phyloP scores from a whole-genome alignment of 1,140 invertebrate genomes.

The Phthorimaea operculella region DNA sequence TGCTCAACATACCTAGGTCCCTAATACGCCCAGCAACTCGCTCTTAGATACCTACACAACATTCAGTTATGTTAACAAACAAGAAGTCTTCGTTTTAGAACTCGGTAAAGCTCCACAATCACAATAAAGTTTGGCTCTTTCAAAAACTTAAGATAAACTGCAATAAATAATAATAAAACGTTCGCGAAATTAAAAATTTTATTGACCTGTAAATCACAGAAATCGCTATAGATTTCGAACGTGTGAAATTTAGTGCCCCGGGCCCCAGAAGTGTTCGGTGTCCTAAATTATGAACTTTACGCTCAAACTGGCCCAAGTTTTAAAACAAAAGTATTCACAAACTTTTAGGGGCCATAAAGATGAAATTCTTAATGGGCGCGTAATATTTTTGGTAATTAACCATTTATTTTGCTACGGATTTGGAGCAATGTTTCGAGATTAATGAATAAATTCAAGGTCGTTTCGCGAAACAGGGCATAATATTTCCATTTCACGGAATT shows the following conservation, averaged over 20 bases:
- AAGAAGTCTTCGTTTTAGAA: too few species aligned
- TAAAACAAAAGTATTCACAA: constrained; percentile 20
- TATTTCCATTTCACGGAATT: too few species aligned
- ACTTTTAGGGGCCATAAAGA: constrained; percentile 6
- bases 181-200: constrained; percentile 27
- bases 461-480: too few species aligned
- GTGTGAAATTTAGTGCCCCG: constrained; percentile 18
- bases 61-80: too few species aligned
- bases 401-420: neutral
- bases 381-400: constrained; percentile 1
- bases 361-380: constrained; percentile 10
- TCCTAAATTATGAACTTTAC: constrained; percentile 21
- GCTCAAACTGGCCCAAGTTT: neutral
- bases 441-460: too few species aligned
- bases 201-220: constrained; percentile 26
- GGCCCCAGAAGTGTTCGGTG: neutral
- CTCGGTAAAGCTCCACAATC: too few species aligned
- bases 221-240: constrained; percentile 15
- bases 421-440: neutral
- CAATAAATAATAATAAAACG: neutral
- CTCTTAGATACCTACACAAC: too few species aligned
- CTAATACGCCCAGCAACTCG: too few species aligned
- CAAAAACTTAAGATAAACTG: neutral
- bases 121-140: neutral
- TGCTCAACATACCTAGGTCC: too few species aligned